Base-by-base conservation (phyloP, 92 coral and sea anemone species). In the Palythoa grandis region DNA sequence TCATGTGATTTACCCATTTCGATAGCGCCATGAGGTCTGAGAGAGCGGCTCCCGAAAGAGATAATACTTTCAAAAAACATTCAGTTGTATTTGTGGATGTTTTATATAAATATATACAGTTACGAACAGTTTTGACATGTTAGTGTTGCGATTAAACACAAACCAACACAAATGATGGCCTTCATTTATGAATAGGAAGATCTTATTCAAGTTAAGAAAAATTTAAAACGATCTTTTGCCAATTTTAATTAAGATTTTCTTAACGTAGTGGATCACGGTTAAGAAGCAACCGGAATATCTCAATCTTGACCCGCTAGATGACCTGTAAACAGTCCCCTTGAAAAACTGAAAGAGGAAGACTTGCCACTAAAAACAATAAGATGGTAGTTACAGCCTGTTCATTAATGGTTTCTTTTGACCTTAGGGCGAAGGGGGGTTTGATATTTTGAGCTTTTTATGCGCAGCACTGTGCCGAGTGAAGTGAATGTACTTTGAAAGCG, bases 311-410 rank as follows among this genome's bases (percentile, higher is more conserved):
- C 85, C 74, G 2, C 2, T 2, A 29, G 1, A 70, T 80, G 85
- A 80, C 85, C 85, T 47, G 72, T 67, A 80, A 80, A 80, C 85
- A 80, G 57, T 47, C 65, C 66, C 74, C 74, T 80, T 50, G 63
- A 65, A 19, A 65, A 47, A 66, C 29, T 38, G 73, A 52, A 66
- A 80, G 22, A 76, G 74, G 74, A 47, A 80, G 53, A 80, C 16
- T 80, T 65, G 73, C 85, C 52, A 40, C 72, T 29, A 29, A 80
- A 66, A 37, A 80, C 73, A 79, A 78, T 74, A 35, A 39, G 39
- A 23, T 52, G 19, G 12, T 25, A 47, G 75, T 66, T 80, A 66
- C 74, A 67, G 53, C 74, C 11, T 8, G 56, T 11, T 69, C n/a
- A 52, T 80, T 79, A 61, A 79, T 79, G 29, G 57, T 65, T 63